Base-by-base conservation (phyloP, 2,797 vertebrate genomes). In the Enteromius radiatus region DNA sequence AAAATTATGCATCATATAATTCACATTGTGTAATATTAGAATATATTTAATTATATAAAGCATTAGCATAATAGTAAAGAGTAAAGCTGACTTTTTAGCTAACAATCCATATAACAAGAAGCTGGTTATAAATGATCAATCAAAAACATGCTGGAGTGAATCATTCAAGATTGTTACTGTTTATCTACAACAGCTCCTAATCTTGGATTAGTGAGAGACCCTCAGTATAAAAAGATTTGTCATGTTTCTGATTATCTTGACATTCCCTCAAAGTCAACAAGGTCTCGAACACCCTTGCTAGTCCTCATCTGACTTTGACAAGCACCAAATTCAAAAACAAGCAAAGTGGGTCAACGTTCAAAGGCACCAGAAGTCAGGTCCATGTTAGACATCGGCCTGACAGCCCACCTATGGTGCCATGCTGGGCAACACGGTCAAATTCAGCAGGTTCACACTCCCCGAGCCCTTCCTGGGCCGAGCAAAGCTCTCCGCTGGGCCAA, bases 331-430 rank as follows among this genome's bases (percentile, higher is more conserved):
- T 85, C 79, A 84, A 80, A 65, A 87, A 84, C 84, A 85, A 76
- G 78, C 74, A 85, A 86, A 85, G 75, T 80, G 76, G 76, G 85
- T 84, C 84, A 85, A 82, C 65, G 79, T 82, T 86, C 86, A 89
- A 89, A 88, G 88, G 84, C 88, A 85, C 70, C 79, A 87, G 82
- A 86, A 79, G 82, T 85, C 83, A 87, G 84, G 85, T 85, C 68
- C 80, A 76, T 78, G 81, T 83, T 68, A 84, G 82, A 88, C 76
- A 83, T 85, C 36, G 79, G 61, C 84, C 86, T 86, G 77, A 85
- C 83, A 83, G 84, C 70, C 84, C 85, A 84, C 86, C 84, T 78
- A 67, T 84, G 85, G 80, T 83, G 69, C 77, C 83, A 76, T 56
- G 87, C 85, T 75, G 85, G 45, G 84, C 80, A 81, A 85, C 87